Evolutionary conservation across 1,140 invertebrate species (phyloP), one percentile per base, ranked within the genome.

Genomic region (Apis laboriosa): DNA sequence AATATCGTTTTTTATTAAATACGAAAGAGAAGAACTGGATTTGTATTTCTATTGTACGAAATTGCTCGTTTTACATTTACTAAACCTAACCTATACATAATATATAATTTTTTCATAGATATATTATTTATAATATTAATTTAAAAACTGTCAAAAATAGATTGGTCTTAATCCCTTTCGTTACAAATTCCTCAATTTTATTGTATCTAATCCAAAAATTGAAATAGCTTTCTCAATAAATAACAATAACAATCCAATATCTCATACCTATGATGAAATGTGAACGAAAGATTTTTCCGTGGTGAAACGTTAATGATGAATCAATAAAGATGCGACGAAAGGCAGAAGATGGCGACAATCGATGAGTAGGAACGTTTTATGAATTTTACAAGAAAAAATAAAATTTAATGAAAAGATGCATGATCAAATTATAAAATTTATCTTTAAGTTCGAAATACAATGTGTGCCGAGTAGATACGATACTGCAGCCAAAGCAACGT

Each of bases 401-500:
- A 43, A 51, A 76, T 34, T 53, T 11, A 64, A 53, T 21, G 34
- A 56, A 51, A 68, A 58, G 19, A 9, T 2, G 34, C 17, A 17
- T 24, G 11, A 76, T 63, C 60, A 60, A 24, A 2, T 53, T 60
- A 78, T 68, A 34, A 11, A 19, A 51, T 66, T 70, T 78, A 70
- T 70, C 76, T 78, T 58, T n/a, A 43, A 78, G 51, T 77, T 58
- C 34, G 34, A 19, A 60, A 60, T 28, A 66, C 19, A 24, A 24
- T 13, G 56, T 12, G 21, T n/a, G 61, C 61, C n/a, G 43, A 61
- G 60, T 68, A 68, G 77, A 13, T 88, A 89, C 84, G 76, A 70
- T 56, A 80, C 86, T 84, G 80, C 70, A 66, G 68, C 58, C 43
- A 74, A 88, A 85, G 84, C 79, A 76, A 61, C 82, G 83, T 85